Base-by-base conservation (phyloP, 1,140 invertebrate genomes). In the Cydia strobilella region DNA sequence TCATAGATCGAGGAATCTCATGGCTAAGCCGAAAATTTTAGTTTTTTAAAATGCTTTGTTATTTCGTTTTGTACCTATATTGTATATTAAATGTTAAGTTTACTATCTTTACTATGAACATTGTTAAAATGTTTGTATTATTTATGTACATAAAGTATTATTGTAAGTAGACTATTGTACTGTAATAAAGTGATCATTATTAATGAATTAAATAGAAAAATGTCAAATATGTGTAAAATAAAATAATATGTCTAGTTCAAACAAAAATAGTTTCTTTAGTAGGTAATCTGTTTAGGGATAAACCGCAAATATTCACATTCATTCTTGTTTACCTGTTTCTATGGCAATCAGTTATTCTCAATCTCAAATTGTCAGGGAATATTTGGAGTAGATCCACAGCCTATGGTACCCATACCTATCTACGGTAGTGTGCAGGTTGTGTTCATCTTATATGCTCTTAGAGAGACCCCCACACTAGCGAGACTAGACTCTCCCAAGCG, bases 61-160 rank as follows among this genome's bases (percentile, higher is more conserved):
- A 80, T 90, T 91, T 88, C 80, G 79, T 91, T 90, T 90, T 86
- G 81, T 90, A 88, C 74, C 75, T 85, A 86, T 77, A 80, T 75
- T 91, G 84, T 90, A 89, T 84, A 88, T 86, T 90, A 84, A 80
- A 76, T 92, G 90, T 92, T 92, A 92, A 91, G 90, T 92, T 92
- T 92, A 84, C 74, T 86, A 83, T 85, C 51, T 35, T 13, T 76
- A 72, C 27, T 74, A 69, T 59, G 73, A 85, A 88, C 87, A 90
- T 91, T 90, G 90, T 92, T 92, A 77, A 78, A 84, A 90, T 89
- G 86, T 90, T 88, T 92, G 90, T 91, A 92, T 89, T 92, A 90
- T 90, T 90, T 89, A 86, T 92, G 89, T 92, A 91, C 86, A 91
- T 92, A 92, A 80, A 80, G 80, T 81, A 77, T 82, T 79, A 77